Base-by-base conservation (phyloP, 2,797 vertebrate genomes). In the Lophura swinhoii region DNA sequence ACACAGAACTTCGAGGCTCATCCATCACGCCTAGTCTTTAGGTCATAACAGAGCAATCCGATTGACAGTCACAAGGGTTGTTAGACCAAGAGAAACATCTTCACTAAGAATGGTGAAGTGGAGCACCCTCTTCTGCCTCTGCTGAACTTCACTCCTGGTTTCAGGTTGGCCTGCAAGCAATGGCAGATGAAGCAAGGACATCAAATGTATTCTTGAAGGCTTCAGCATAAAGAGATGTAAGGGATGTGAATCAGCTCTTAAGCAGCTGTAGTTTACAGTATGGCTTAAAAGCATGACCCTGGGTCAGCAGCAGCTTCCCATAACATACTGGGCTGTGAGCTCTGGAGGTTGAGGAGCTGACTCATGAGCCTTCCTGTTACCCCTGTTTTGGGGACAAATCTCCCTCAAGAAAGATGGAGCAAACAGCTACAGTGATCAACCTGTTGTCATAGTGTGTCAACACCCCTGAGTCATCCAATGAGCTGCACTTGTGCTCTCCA, bases 171-270 rank as follows among this genome's bases (percentile, higher is more conserved):
- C 18, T 23, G 77, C 33, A 64, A 70, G 48, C 58, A 69, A 17
- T 1, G 1, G 55, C 59, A 75, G 46, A 58, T 15, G 58, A 69
- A 72, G 14, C 48, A 92, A 89, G 75, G 72, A 53, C 44, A 83
- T 43, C 2, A 4, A 66, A 37, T 51, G 59, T 3, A 1, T 49
- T 70, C 23, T 22, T 91, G 55, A 83, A 69, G 33, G 14, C 83
- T 91, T 96, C 60, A 21, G 69, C 58, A 71, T 63, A 77, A 86
- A 6, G 68, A 82, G 75, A 85, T 87, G 63, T 85, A 78, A 95
- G 87, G 73, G 92, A 78, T 55, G 18, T 95, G 92, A 96, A 94
- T 95, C 89, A 92, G 75, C 87, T 75, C 82, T 63, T 66, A 88
- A 26, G 24, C 66, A 93, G 94, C 70, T 92, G 59, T 76, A 88